Evolutionary conservation across 92 coral and sea anemone species (phyloP).

Genomic region (Epizoanthus scotinus): DNA sequence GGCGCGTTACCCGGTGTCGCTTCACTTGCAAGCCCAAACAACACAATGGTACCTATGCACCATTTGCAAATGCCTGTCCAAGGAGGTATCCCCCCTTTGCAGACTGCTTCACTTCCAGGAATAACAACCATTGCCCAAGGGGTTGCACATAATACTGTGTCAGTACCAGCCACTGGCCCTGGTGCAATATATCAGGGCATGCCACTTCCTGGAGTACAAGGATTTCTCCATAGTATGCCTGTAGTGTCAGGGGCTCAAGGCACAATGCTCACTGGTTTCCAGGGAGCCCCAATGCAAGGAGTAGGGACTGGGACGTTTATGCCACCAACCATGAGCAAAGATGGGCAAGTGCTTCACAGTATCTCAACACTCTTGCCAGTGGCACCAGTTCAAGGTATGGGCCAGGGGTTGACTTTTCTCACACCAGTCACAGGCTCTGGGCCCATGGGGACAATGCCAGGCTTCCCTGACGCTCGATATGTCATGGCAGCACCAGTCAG

Average conservation of each 20-base stretch:
- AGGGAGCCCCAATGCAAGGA: slow-evolving; percentile 64
- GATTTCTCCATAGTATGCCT: slow-evolving; percentile 72
- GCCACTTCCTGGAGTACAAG: slow-evolving; percentile 70
- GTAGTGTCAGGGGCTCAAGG: slow-evolving; percentile 66
- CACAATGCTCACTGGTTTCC: slow-evolving; percentile 74
- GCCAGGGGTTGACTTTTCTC: slow-evolving; percentile 76
- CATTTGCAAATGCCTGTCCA: slow-evolving; percentile 20
- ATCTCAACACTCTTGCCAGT: slow-evolving; percentile 84
- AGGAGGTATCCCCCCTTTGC: slow-evolving; percentile 23
- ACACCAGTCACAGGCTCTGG: slow-evolving; percentile 76
- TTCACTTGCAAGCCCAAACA: slow-evolving; percentile 16
- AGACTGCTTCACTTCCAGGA: slow-evolving; percentile 28
- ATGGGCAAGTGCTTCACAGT: slow-evolving; percentile 89
- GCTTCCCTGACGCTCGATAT: slow-evolving; percentile 71
- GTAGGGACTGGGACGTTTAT: slow-evolving; percentile 64
- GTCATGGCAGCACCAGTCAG: slow-evolving; percentile 72
- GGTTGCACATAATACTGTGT: slow-evolving; percentile 12
- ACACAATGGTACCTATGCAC: slow-evolving; percentile 7
- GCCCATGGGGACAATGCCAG: slow-evolving; percentile 57
- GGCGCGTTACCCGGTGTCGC: slow-evolving; percentile 22
- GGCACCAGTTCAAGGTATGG: slow-evolving; percentile 79
- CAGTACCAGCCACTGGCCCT: slow-evolving; percentile 32
- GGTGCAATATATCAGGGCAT: slow-evolving; percentile 48
- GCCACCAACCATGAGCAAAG: slow-evolving; percentile 67
- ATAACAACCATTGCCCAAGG: slow-evolving; percentile 11